These are phyloP conservation scores for Ahaetulla prasina DNA, from an alignment of 2,113 vertebrate genomes.

Conservation along the genomic window DNA sequence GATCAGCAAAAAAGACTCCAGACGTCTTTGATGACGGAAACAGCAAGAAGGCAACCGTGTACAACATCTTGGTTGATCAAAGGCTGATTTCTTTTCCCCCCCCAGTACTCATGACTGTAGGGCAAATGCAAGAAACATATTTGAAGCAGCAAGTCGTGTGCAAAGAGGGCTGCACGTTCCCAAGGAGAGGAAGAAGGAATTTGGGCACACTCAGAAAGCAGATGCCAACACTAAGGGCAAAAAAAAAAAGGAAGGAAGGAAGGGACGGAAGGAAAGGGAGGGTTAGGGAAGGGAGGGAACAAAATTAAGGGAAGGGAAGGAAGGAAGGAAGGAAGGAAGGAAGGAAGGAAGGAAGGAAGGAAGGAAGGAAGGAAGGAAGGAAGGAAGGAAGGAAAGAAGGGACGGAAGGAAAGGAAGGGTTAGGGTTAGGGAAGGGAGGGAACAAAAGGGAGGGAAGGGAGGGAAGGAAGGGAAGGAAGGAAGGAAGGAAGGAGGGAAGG, in stretches of 20 bases:
- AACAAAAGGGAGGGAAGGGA: too few relatives aligned
- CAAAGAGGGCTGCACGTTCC: neutral
- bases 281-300: too few relatives aligned
- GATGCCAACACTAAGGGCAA: neutral
- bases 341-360: neutral
- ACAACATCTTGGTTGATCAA: slow-evolving; percentile 31
- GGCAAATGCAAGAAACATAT: neutral
- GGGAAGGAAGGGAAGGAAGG: too few relatives aligned
- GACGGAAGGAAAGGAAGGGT: too few relatives aligned
- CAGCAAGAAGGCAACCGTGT: neutral
- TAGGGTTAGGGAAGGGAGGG: too few relatives aligned
- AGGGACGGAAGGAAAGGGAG: too few relatives aligned
- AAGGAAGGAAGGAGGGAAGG: neutral
- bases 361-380: neutral
- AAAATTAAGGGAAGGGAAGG: too few relatives aligned
- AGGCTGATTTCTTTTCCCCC: neutral
- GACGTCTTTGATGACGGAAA: slow-evolving; percentile 13
- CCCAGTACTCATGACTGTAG: rapidly evolving
- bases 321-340: neutral
- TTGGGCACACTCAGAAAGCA: neutral
- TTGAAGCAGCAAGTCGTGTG: rapidly evolving
- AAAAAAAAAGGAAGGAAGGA: too few relatives aligned
- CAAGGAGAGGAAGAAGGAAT: neutral
- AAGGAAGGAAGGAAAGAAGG: neutral
- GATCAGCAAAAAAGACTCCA: neutral